Base-by-base conservation (phyloP, 2,888 invertebrate genomes). In the Esperia sulphurella region DNA sequence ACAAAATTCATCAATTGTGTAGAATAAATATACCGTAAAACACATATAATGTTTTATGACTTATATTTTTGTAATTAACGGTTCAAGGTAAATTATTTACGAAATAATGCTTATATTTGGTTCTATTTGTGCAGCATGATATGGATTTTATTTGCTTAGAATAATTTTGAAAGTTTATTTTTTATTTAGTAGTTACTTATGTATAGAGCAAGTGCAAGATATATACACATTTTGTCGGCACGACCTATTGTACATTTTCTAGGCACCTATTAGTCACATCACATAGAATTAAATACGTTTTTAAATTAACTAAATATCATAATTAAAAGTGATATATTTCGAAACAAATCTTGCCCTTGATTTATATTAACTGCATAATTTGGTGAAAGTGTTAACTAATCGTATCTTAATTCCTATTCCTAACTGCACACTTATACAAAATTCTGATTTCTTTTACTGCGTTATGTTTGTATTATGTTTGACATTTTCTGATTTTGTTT, bases 401-500 rank as follows among this genome's bases (percentile, higher is more conserved):
- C 63, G 77, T 85, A 82, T 80, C 78, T 83, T 60, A 76, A 70
- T 74, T 82, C 85, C 87, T 77, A 62, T 72, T 85, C 89, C 88
- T 86, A 81, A 83, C 68, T 81, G 88, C 89, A 89, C 88, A 79
- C 70, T 21, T 69, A n/a, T 72, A 70, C 59, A 71, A 70, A 67
- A 65, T 60, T 70, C 65, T 63, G 54, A 63, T 69, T 77, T 74
- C 67, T 65, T 71, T 63, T 69, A 63, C 61, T 75, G 71, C 70
- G 71, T 80, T 80, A 66, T 78, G 79, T 79, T 83, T 81, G 75
- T 81, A 1, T 84, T 83, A 68, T 82, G 81, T 87, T 83, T 87
- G 80, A 85, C 71, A 77, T 88, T 83, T 80, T 87, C 86, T 88
- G 81, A 86, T 90, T 80, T 86, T 85, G 81, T 86, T 86, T 87